Base-by-base conservation (phyloP, 1,140 invertebrate species). In the Tetranychus cinnabarinus region DNA sequence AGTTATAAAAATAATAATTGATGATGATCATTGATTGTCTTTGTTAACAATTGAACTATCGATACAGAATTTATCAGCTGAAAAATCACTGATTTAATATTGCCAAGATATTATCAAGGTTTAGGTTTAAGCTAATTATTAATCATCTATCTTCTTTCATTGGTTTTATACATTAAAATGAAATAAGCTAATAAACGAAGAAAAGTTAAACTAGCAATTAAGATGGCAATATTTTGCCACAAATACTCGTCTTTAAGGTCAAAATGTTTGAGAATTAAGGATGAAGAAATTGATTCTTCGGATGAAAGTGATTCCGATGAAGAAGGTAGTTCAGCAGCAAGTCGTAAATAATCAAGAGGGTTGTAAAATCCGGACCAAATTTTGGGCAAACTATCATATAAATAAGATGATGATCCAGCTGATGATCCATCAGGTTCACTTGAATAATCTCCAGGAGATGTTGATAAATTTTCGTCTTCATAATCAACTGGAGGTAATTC, bases 111-210 rank as follows among this genome's bases (percentile, higher is more conserved):
- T n/a, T n/a, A n/a, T n/a, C n/a, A n/a, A n/a, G n/a, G n/a, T 42
- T 5, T 1, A 6, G 5, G 39, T 42, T 42, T 42, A 0, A 42
- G 39, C 10, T 42, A 10, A 23, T 23, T 0, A 23, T 42, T 42
- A 42, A 0, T 42, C 0, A 42, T n/a, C 23, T 52, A 56, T 56
- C 33, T 56, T 37, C 39, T 61, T 37, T 42, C 37, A 46, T 58
- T 58, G 1, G 52, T 35, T 61, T 58, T 64, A 56, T 59, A 64
- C 67, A 66, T 80, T 65, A 95, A 74, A 55, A 90, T 84, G 71
- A 89, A 82, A 70, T 91, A 93, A 62, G 86, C 85, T 62, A 84
- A 77, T 65, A 89, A 74, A 67, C 88, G 80, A 63, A 91, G 77
- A 59, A 83, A 77, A 64, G 92, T 74, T 70, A 93, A 85, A 67